Percentiles rank a stretch among this genome's conserved stretches.
Evolutionary conservation across 1,140 invertebrate species (phyloP).

Genomic region (Hylyphantes graminicola): DNA sequence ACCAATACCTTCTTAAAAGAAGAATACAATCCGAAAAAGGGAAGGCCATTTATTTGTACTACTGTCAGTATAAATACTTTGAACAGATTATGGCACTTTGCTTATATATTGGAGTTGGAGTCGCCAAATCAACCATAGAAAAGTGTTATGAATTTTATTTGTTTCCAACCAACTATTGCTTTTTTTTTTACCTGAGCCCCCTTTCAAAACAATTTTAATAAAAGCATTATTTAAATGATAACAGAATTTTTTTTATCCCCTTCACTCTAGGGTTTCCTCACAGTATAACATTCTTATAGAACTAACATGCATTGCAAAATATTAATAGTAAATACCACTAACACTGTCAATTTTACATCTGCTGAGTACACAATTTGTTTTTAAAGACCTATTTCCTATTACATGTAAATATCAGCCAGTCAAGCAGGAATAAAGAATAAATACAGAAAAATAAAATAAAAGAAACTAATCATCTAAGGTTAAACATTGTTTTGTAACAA

Average conservation of each 20-base stretch:
- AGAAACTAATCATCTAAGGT: constrained; percentile 55
- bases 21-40: background rate
- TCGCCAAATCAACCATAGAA: background rate
- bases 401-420: constrained; percentile 59
- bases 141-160: background rate
- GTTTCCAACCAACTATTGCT: no score
- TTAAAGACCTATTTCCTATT: constrained; percentile 58
- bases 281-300: constrained; percentile 46
- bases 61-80: constrained; percentile 49
- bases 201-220: constrained; percentile 7
- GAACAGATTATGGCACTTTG: constrained; percentile 56
- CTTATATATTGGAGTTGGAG: background rate
- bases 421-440: constrained; percentile 48
- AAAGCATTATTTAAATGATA: background rate
- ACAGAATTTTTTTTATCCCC: constrained; percentile 19
- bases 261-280: constrained; percentile 59
- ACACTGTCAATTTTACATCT: constrained; percentile 61
- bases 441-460: constrained; percentile 13
- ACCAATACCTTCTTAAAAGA: constrained; percentile 10
- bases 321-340: constrained; percentile 60
- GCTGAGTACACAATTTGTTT: constrained; percentile 53
- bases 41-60: constrained; percentile 57
- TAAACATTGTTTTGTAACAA: constrained; percentile 47
- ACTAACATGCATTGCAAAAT: constrained; percentile 59
- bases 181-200: no score